A percentile compares a stretch with the other conserved stretches of the same genome.
phyloP scores from a whole-genome alignment of 64 coral and sea anemone species.

The Stylophora pistillata region DNA sequence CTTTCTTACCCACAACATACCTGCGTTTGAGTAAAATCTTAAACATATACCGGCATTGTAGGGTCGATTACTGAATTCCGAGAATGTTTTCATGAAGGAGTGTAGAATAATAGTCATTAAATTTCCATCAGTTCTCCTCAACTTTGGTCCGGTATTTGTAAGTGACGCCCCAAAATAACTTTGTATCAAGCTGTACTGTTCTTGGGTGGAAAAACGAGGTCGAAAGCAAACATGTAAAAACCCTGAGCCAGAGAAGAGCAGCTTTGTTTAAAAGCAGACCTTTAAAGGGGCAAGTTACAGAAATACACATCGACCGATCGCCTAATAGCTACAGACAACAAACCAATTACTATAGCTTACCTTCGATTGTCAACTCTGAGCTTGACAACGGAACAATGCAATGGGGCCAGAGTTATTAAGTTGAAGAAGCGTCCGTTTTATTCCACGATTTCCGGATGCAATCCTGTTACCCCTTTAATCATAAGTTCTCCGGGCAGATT shows the following conservation, averaged over 20 bases:
- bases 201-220: too few relatives aligned
- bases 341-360: not conserved
- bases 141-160: too few relatives aligned
- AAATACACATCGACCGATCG: not conserved
- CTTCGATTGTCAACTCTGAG: not conserved
- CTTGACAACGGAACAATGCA: constrained; percentile 32
- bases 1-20: not conserved
- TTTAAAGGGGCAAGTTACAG: not conserved
- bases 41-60: not conserved
- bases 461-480: not conserved
- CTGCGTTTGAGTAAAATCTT: not conserved
- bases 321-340: not conserved
- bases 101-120: not conserved
- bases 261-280: not conserved
- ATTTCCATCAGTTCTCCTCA: not conserved
- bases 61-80: not conserved
- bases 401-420: not conserved
- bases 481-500: not conserved
- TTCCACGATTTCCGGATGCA: not conserved
- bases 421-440: not conserved
- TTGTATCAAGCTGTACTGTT: too few relatives aligned
- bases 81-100: not conserved
- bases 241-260: not conserved
- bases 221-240: not conserved
- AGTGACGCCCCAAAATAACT: too few relatives aligned